A percentile compares a stretch with the other conserved stretches of the same genome.
These are phyloP conservation scores for Heteromormyrus szaboi DNA, from an alignment of 2,797 vertebrate genomes.

Conservation along the genomic window DNA sequence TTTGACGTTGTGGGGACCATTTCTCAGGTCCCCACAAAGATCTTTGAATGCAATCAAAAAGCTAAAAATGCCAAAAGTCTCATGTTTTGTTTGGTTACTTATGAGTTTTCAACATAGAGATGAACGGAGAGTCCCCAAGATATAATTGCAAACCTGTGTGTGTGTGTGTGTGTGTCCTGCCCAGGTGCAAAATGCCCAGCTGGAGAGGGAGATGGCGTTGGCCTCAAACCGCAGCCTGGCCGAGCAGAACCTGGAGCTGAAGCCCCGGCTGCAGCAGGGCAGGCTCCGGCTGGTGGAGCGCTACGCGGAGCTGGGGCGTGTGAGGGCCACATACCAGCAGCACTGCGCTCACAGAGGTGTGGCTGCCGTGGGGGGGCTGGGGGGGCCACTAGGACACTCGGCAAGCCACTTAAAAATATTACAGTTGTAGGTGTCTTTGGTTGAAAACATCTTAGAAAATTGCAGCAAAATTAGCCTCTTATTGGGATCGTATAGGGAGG, in stretches of 20 bases:
- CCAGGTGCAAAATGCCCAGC: conserved; percentile 86
- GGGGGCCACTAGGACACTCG: neutral
- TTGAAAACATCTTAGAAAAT: neutral
- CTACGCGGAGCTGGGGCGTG: conserved; percentile 72
- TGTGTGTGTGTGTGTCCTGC: neutral
- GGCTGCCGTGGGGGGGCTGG: neutral
- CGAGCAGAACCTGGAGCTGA: conserved; percentile 82
- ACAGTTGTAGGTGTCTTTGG: neutral
- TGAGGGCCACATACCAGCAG: conserved; percentile 71
- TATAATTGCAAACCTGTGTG: neutral
- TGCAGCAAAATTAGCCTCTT: neutral
- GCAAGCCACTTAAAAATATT: neutral
- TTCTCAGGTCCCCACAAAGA: neutral
- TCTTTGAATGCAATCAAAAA: neutral
- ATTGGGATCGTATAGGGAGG: neutral
- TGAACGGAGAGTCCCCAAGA: neutral
- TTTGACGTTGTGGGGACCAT: neutral
- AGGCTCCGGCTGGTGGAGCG: conserved; percentile 68
- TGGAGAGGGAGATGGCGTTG: conserved; percentile 87
- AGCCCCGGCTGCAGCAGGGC: conserved; percentile 69
- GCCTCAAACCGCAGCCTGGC: conserved; percentile 88
- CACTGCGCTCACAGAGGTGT: conserved; percentile 76
- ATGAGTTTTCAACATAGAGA: neutral
- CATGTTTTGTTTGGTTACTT: neutral
- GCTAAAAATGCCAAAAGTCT: neutral